Conservation (phyloP, 2,113 vertebrate genomes). For the Charadrius vociferus region DNA sequence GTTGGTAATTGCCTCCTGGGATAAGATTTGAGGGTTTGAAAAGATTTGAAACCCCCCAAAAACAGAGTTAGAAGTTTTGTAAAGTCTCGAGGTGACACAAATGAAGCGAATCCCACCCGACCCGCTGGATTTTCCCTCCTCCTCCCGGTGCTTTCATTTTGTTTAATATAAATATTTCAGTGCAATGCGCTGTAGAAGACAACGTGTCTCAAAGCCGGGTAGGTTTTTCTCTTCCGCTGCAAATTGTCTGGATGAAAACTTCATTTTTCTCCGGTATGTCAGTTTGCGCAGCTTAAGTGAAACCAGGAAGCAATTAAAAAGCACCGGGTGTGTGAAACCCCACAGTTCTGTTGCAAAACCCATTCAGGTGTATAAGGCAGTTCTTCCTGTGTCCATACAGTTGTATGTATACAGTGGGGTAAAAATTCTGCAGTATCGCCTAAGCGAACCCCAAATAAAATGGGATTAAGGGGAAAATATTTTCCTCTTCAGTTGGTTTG, state of each 20-base stretch:
- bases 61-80: accelerated
- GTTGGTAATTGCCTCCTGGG: neutral
- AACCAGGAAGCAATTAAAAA: neutral
- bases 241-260: neutral
- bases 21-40: neutral
- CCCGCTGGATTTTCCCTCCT: neutral
- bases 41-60: neutral
- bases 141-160: neutral
- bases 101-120: accelerated
- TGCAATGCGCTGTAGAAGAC: accelerated
- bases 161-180: accelerated
- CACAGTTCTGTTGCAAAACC: neutral
- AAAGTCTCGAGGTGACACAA: accelerated
- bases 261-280: neutral
- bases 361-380: accelerated
- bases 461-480: neutral
- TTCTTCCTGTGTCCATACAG: neutral
- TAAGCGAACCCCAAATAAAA: neutral
- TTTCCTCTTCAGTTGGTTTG: neutral
- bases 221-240: neutral
- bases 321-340: neutral
- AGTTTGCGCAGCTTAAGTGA: neutral
- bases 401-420: neutral
- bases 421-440: neutral
- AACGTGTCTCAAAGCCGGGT: accelerated